Conservation (phyloP, 2,888 invertebrate species). For the Nephrotoma flavescens region DNA sequence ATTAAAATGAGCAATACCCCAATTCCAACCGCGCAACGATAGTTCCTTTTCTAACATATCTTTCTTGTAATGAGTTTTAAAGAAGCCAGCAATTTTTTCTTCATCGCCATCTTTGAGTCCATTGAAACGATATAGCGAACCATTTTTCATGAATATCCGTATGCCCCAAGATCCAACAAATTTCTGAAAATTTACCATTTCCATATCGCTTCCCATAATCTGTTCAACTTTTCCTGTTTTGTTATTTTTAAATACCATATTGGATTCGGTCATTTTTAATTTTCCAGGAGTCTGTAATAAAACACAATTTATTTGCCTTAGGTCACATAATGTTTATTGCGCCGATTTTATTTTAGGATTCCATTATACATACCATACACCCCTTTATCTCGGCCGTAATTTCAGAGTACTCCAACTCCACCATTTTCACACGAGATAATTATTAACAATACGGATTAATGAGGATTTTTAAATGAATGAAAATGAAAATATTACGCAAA, state of each 20-base stretch:
- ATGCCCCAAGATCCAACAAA: slow-evolving; percentile 84
- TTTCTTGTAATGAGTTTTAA: slow-evolving; percentile 65
- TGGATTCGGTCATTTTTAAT: slow-evolving; percentile 81
- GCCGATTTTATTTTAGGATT: not conserved
- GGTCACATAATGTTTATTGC: not conserved
- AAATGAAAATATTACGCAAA: not conserved
- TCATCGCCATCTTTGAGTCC: slow-evolving; percentile 90
- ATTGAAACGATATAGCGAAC: slow-evolving; percentile 76
- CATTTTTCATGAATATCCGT: slow-evolving; percentile 78
- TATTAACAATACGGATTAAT: not conserved
- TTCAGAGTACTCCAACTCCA: slow-evolving; percentile 79
- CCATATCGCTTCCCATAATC: slow-evolving; percentile 69
- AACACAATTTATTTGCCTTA: not conserved
- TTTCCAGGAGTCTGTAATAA: slow-evolving; percentile 71
- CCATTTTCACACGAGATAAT: slow-evolving; percentile 35
- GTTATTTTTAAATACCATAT: slow-evolving; percentile 83
- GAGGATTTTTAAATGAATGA: not conserved
- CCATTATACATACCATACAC: slow-evolving; percentile 51
- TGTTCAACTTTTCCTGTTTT: slow-evolving; percentile 96
- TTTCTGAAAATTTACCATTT: slow-evolving; percentile 81
- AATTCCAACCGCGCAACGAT: slow-evolving; percentile 97
- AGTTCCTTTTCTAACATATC: slow-evolving; percentile 84
- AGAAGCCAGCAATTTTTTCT: slow-evolving; percentile 84
- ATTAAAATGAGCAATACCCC: slow-evolving; percentile 91
- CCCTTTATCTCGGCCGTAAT: slow-evolving; percentile 73